Evolutionary conservation across 1,140 invertebrate genomes (phyloP).

Genomic region (Myzus persicae): DNA sequence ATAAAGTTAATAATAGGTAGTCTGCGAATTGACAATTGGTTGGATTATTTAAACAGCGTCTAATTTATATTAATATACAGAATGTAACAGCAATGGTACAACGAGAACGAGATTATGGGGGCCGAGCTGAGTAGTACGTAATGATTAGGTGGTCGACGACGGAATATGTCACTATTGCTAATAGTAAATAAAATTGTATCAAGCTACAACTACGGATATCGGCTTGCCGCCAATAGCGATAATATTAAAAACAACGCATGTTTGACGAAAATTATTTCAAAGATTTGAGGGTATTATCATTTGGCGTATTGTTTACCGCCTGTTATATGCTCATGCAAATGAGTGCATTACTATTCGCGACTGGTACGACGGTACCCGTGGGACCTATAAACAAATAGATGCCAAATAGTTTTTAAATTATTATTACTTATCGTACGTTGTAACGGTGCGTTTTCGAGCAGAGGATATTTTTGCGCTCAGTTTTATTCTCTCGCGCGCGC

Average conservation of each 20-base stretch:
- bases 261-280: background rate
- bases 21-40: no score
- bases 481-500: background rate
- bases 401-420: constrained; percentile 48
- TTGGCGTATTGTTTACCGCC: background rate
- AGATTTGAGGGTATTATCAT: background rate
- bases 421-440: background rate
- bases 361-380: constrained; percentile 24
- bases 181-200: no score
- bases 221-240: background rate
- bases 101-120: background rate
- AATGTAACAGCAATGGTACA: background rate
- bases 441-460: background rate
- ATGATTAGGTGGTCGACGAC: background rate
- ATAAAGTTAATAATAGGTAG: no score
- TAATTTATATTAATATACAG: background rate
- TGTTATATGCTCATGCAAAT: background rate
- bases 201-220: no score
- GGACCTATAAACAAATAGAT: constrained; percentile 56
- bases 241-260: background rate
- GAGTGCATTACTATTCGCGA: constrained; percentile 25
- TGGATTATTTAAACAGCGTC: background rate
- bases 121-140: no score
- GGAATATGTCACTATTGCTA: background rate
- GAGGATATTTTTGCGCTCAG: background rate